These are phyloP conservation scores for Pseudopleuronectes americanus DNA, from an alignment of 2,797 vertebrate species.

Conservation along the genomic window DNA sequence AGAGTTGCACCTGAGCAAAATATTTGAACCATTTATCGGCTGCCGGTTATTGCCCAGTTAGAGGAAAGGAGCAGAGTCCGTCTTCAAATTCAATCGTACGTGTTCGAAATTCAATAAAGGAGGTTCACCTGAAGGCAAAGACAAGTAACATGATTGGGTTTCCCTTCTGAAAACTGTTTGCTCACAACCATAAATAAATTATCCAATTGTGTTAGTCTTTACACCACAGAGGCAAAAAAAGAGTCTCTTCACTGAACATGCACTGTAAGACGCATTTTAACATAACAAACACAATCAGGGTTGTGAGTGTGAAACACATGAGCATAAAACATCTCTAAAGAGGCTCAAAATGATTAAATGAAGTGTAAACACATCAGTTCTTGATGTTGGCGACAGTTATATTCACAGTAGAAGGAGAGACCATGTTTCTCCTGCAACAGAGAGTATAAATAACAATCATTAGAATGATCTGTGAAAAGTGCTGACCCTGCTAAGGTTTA, in stretches of 20 bases:
- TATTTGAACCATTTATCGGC: not conserved
- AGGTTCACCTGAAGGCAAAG: not conserved
- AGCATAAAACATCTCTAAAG: no score
- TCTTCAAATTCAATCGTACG: conserved; percentile 28
- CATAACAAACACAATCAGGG: not conserved
- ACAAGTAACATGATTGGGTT: not conserved
- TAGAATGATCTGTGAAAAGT: no score
- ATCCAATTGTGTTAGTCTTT: not conserved
- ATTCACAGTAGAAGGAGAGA: no score
- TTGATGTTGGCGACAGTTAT: no score
- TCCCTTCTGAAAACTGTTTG: not conserved
- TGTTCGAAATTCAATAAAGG: conserved; percentile 23
- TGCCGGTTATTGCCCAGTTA: not conserved
- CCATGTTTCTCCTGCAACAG: no score
- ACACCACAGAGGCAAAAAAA: conserved; percentile 3
- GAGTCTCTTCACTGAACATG: not conserved
- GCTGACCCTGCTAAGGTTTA: no score
- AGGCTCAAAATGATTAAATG: no score
- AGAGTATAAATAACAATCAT: no score
- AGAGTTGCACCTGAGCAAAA: not conserved
- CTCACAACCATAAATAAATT: conserved; percentile 5
- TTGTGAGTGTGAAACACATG: no score
- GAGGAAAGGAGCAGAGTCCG: not conserved
- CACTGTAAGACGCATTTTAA: no score
- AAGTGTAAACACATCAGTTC: no score